Percentiles rank a stretch among this genome's conserved stretches.
Conservation (phyloP, 23 tunicate genomes). For the Oikopleura dioica region DNA sequence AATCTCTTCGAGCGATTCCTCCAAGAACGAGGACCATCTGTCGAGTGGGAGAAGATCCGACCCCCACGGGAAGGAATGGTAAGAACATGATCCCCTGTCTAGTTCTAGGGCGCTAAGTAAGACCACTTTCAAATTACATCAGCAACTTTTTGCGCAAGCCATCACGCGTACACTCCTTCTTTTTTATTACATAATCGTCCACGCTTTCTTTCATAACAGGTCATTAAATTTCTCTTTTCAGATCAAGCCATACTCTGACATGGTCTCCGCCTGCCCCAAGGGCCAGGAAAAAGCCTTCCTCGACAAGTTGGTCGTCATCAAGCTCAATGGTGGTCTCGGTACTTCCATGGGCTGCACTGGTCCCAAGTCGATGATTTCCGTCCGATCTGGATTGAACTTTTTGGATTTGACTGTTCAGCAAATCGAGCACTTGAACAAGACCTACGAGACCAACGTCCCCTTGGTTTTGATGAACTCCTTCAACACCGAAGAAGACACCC, state of each 20-base stretch:
- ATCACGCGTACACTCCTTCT: neutral
- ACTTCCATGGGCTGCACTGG: constrained; percentile 93
- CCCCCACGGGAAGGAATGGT: constrained; percentile 76
- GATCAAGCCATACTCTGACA: constrained; percentile 32
- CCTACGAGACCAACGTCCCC: constrained; percentile 44
- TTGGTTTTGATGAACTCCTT: constrained; percentile 87
- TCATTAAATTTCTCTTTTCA: constrained; percentile 12
- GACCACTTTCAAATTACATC: too few relatives aligned
- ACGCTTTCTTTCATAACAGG: neutral
- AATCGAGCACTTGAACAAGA: constrained; percentile 74
- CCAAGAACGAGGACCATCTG: constrained; percentile 38
- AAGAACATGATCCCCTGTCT: neutral
- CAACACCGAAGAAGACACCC: constrained; percentile 81
- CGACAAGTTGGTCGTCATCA: constrained; percentile 63
- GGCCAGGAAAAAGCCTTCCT: constrained; percentile 32
- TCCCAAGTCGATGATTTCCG: constrained; percentile 75
- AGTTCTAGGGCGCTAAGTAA: neutral
- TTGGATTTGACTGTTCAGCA: constrained; percentile 89
- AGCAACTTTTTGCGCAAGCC: neutral
- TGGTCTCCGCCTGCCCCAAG: neutral
- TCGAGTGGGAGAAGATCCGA: constrained; percentile 61
- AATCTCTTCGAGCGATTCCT: constrained; percentile 41
- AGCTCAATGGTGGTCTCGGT: constrained; percentile 84
- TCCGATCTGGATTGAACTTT: constrained; percentile 62
- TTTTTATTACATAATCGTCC: neutral